Evolutionary conservation across 2,888 invertebrate species (phyloP).

Genomic region (Eupsilia transversa): DNA sequence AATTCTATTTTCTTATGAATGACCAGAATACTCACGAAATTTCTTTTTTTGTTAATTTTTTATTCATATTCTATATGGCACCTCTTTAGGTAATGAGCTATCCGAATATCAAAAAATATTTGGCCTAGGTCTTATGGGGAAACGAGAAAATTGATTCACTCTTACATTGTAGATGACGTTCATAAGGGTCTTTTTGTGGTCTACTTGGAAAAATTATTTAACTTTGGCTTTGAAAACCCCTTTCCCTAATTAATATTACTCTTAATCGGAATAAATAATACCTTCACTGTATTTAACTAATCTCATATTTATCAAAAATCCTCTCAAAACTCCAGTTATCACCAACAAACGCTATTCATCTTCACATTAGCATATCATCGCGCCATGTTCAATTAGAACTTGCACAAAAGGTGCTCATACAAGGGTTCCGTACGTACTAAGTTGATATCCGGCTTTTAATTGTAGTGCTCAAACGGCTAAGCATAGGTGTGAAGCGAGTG

Average conservation of each 20-base stretch:
- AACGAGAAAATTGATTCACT: too few species aligned
- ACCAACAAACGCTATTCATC: conserved; percentile 8
- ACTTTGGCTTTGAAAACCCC: too few species aligned
- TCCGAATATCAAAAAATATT: too few species aligned
- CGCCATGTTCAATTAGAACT: conserved; percentile 61
- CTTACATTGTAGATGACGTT: too few species aligned
- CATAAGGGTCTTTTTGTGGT: too few species aligned
- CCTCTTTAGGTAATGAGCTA: too few species aligned
- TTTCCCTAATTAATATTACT: background rate
- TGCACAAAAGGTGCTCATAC: conserved; percentile 53
- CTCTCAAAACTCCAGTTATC: background rate
- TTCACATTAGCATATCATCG: conserved; percentile 48
- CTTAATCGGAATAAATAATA: background rate
- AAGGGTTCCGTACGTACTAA: conserved; percentile 22
- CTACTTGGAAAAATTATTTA: too few species aligned
- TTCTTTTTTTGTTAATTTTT: too few species aligned
- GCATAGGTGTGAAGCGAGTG: conserved; percentile 28
- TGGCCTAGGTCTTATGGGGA: too few species aligned
- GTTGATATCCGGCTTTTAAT: conserved; percentile 54
- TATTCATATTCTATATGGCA: too few species aligned
- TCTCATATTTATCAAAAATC: background rate
- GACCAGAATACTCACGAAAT: too few species aligned
- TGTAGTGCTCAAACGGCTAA: conserved; percentile 38
- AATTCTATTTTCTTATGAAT: too few species aligned
- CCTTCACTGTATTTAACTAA: background rate